A percentile compares a stretch with the other conserved stretches of the same genome.
These are phyloP conservation scores for Probosciger aterrimus DNA, from an alignment of 2,113 vertebrate species.

Conservation along the genomic window DNA sequence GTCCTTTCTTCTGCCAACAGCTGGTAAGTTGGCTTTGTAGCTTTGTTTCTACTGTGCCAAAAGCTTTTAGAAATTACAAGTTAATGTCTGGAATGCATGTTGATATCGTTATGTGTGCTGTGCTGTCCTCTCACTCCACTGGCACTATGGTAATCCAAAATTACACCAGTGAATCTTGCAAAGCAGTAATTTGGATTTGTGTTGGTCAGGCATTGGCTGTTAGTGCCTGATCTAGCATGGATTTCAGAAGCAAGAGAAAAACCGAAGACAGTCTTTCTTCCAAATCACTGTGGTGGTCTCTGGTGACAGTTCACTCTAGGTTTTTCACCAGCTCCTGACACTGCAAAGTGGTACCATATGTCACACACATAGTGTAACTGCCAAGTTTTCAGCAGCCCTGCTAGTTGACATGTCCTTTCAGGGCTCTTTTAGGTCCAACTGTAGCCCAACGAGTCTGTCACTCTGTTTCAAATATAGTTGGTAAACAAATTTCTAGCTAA, in stretches of 20 bases:
- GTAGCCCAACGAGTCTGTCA: too few relatives aligned
- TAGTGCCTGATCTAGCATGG: neutral
- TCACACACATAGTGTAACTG: rapidly evolving
- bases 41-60: neutral
- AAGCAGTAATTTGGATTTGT: neutral
- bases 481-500: neutral
- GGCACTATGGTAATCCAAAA: neutral
- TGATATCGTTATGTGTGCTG: neutral
- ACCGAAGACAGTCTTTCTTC: neutral
- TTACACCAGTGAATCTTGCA: neutral
- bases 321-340: neutral
- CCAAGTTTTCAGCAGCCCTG: neutral
- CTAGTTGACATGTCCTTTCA: neutral
- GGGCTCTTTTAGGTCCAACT: neutral
- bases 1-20: neutral
- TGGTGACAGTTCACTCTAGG: neutral
- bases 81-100: neutral
- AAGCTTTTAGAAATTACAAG: neutral
- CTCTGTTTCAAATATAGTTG: rapidly evolving
- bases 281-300: neutral
- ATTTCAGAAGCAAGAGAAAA: neutral
- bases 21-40: neutral
- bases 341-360: neutral
- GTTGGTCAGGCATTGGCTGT: neutral
- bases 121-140: neutral